Conservation (phyloP, 2,888 invertebrate genomes). For the Sminthurinus aureus region DNA sequence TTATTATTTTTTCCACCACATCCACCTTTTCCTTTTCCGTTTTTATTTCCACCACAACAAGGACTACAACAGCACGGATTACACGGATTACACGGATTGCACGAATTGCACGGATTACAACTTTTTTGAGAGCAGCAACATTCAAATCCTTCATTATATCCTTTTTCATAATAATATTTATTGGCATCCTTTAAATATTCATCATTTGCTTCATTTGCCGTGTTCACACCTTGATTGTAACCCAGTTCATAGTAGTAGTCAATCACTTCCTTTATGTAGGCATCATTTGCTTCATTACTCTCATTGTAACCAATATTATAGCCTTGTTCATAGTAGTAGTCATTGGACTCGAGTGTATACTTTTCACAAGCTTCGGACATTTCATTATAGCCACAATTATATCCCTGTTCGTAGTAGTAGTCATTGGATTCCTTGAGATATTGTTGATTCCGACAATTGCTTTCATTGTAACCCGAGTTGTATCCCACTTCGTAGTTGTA, state of each 20-base stretch:
- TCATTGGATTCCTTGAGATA: not conserved
- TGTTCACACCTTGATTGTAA: slow-evolving; percentile 32
- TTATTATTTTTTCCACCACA: not conserved
- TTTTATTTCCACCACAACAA: not conserved
- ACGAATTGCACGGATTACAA: not conserved
- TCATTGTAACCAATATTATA: slow-evolving; percentile 30
- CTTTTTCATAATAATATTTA: slow-evolving; percentile 31
- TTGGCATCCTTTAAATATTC: slow-evolving; percentile 15
- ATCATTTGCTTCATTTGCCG: slow-evolving; percentile 30
- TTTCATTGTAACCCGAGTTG: not conserved
- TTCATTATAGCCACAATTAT: slow-evolving; percentile 1
- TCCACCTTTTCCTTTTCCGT: not conserved
- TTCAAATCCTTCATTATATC: slow-evolving; percentile 7
- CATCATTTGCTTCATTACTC: slow-evolving; percentile 27
- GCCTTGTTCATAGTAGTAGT: slow-evolving; percentile 35
- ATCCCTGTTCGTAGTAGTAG: not conserved
- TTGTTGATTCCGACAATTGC: not conserved
- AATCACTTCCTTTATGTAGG: slow-evolving; percentile 24
- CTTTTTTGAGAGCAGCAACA: slow-evolving; percentile 5
- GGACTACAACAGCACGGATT: not conserved
- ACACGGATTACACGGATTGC: not conserved
- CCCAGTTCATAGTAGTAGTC: slow-evolving; percentile 30
- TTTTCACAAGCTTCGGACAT: not conserved
- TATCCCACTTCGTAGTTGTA: not conserved
- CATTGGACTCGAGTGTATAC: slow-evolving; percentile 22